phyloP scores from a whole-genome alignment of 2,888 invertebrate species.

The Diadromus collaris region DNA sequence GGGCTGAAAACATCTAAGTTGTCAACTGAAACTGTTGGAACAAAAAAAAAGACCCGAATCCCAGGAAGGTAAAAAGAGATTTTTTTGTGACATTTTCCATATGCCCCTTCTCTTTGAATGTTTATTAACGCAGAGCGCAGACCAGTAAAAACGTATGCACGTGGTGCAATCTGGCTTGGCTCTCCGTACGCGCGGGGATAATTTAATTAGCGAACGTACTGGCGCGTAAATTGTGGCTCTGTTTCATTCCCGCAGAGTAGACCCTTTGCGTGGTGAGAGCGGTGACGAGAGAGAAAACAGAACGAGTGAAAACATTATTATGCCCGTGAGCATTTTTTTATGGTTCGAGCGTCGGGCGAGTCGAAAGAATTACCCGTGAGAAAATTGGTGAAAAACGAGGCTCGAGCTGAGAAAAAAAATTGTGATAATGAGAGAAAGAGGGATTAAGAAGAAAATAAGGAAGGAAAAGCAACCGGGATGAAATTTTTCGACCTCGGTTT shows the following conservation, averaged over 20 bases:
- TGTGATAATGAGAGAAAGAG: not conserved
- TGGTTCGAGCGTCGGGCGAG: not conserved
- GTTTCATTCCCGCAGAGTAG: conserved; percentile 7
- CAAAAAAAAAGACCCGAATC: not conserved
- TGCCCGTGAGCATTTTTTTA: not conserved
- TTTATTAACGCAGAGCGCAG: not conserved
- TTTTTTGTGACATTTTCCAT: not conserved
- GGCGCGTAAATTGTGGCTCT: conserved; percentile 15
- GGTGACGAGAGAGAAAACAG: too few species aligned
- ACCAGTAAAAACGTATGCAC: conserved; percentile 1
- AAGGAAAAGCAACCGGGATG: not conserved
- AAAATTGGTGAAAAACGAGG: conserved; percentile 8
- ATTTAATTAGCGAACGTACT: conserved; percentile 34
- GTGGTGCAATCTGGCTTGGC: conserved; percentile 4
- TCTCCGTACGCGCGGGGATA: conserved; percentile 13
- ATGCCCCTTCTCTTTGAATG: not conserved
- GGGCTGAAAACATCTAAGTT: not conserved
- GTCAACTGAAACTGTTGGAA: not conserved
- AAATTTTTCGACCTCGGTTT: not conserved
- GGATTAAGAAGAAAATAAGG: not conserved
- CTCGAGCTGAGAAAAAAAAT: not conserved
- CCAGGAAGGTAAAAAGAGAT: not conserved
- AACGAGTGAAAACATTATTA: conserved; percentile 10
- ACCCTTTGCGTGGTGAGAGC: not conserved
- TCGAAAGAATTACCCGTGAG: not conserved